Evolutionary conservation across 2,888 invertebrate species (phyloP), one percentile per base, ranked within the genome.

Genomic region (Proisotoma minuta): DNA sequence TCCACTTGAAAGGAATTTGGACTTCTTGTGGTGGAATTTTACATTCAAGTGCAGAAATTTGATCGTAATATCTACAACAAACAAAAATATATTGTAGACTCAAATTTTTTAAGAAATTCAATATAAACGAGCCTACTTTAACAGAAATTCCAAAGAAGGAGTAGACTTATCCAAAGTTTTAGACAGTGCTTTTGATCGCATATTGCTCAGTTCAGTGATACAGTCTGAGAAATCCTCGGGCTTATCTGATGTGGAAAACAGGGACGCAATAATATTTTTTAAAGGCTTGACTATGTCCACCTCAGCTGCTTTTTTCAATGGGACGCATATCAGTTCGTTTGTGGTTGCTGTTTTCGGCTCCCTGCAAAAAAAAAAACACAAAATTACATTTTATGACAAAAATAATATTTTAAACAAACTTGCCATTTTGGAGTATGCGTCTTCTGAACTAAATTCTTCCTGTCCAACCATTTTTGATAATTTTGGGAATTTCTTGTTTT

Each of bases 1-100:
- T 96, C 98, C 99, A 99, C 79, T 98, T 99, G 80, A 99, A 99
- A 2, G 94, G 91, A 70, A 97, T 91, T 78, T 91, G 91, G 59
- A 98, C 86, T 79, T 98, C 97, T 74, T 92, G 87, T 1, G 92
- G 85, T 1, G 98, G 94, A 71, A 99, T 87, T 81, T 99, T 99
- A 60, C 85, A 83, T 81, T 98, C 97, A 77, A 99, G 82, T 5
- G 91, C 87, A 72, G 86, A 86, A 63, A 99, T 82, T 79, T 99
- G 97, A 81, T 99, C 98, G 81, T 95, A 93, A 80, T 99, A 99
- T 75, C 98, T 97, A 79, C 40, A 81, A 78, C 65, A 34, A 8
- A 34, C n/a, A n/a, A n/a, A n/a, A n/a, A n/a, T n/a, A n/a, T n/a
- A n/a, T n/a, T n/a, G n/a, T n/a, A n/a, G n/a, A n/a, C n/a, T n/a